A percentile compares a stretch with the other conserved stretches of the same genome.
These are phyloP conservation scores for Karalla daura DNA, from an alignment of 2,797 vertebrate genomes.

Conservation along the genomic window DNA sequence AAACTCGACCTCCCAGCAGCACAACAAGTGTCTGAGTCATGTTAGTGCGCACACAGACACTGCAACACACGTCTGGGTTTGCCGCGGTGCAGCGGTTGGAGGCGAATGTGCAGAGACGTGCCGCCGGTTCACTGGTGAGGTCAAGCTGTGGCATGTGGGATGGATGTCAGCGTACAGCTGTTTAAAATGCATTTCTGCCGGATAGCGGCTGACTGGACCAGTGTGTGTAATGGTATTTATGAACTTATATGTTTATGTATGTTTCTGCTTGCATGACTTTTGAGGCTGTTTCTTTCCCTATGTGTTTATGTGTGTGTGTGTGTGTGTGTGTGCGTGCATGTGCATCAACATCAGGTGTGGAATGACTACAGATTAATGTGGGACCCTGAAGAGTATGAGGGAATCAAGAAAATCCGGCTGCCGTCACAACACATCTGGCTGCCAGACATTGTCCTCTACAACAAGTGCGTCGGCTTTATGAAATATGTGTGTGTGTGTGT, in stretches of 20 bases:
- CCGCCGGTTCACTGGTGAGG: slow-evolving; percentile 1
- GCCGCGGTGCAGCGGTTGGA: slow-evolving; percentile 2
- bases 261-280: slow-evolving; percentile 5
- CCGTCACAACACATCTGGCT: slow-evolving; percentile 88
- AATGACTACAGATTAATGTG: slow-evolving; percentile 87
- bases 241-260: slow-evolving; percentile 13
- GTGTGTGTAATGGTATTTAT: slow-evolving; percentile 1
- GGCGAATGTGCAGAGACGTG: slow-evolving; percentile 19
- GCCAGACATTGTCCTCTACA: slow-evolving; percentile 88
- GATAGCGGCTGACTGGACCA: slow-evolving; percentile 2
- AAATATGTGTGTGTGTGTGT: slow-evolving; percentile 16
- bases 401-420: slow-evolving; percentile 86
- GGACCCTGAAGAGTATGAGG: slow-evolving; percentile 86
- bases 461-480: slow-evolving; percentile 78
- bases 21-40: slow-evolving; percentile 10
- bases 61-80: not conserved
- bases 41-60: not conserved
- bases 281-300: slow-evolving; percentile 13
- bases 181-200: slow-evolving; percentile 18
- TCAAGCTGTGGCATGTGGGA: no score
- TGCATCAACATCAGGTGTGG: slow-evolving; percentile 77
- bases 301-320: not conserved
- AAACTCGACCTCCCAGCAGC: not conserved
- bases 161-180: not conserved
- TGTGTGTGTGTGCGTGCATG: not conserved